Evolutionary conservation across 2,888 invertebrate species (phyloP), one percentile per base, ranked within the genome.

Genomic region (Acleris sparsana): DNA sequence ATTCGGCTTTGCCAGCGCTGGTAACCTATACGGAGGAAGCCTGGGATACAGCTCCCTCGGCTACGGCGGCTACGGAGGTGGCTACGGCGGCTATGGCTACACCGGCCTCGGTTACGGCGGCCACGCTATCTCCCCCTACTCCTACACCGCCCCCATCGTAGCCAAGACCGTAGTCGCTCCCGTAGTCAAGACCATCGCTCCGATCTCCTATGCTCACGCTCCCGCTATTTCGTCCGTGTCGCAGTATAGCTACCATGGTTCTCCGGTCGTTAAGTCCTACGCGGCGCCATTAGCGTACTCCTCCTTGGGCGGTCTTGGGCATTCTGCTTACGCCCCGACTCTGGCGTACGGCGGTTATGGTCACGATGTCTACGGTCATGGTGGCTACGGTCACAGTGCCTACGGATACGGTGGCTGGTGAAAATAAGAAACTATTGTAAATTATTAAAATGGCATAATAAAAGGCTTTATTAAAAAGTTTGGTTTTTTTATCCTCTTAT

Each of bases 221-320:
- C 72, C 74, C 1, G 85, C 85, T 0, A 53, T 85, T 16, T 86
- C 86, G 0, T 74, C 78, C 13, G 82, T 85, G 1, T 85, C 85
- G 2, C 83, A 83, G 55, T 84, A 84, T 71, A 80, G 80, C 68
- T 75, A 84, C 1, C 84, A 84, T 66, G 76, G 80, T 0, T 70
- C 83, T 3, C 82, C 83, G 0, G 33, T 80, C 16, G 72, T 80
- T 25, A 80, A 77, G 59, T 76, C 83, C 3, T 82, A 80, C 55
- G 75, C 74, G 2, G 72, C 80, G 0, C 78, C 82, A 7, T 67
- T 79, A 1, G 69, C 74, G 3, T 79, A 81, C 58, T 75, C 75
- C 1, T 67, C 71, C 1, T 63, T 39, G 22, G 61, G 63, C 44
- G 46, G 59, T 17, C 60, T 67, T 3, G 55, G 69, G 68, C 67